Evolutionary conservation across 2,113 vertebrate species (phyloP), one percentile per base, ranked within the genome.

Genomic region (Gymnarchus niloticus): DNA sequence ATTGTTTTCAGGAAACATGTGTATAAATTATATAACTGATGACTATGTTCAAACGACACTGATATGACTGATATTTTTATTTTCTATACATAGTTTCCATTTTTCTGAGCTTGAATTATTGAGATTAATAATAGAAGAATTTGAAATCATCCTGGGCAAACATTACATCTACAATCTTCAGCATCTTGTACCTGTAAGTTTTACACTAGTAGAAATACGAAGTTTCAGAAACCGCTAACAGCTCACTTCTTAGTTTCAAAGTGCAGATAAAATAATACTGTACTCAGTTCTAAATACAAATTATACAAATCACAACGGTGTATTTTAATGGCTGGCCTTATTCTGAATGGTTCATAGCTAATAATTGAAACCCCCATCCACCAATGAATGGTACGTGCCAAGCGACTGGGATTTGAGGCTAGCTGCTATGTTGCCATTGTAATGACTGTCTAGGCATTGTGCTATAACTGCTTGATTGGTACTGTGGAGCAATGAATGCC

Each of bases 401-500:
- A 33, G 83, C 41, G 3, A 9, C 56, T 84, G 33, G 17, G 77
- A 25, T 83, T 37, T 54, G 33, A 87, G 41, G 25, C 12, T 41
- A 76, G 82, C 33, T n/a, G 52, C 54, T 57, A 61, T 77, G 10
- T 56, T 25, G 23, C 10, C 81, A 86, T 73, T 76, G 5, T 46
- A 56, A 46, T 37, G n/a, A 51, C 84, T 85, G 54, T 69, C 83
- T 69, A 84, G 44, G n/a, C 83, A 37, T 41, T 57, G 82, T 69
- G 17, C 12, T 57, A n/a, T 85, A 44, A 81, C 78, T 17, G 44
- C 6, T 56, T 86, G 80, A 51, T 82, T 65, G 48, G 33, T 23
- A 46, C 41, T 76, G 49, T 54, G 78, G 25, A 56, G 56, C 80
- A 73, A 73, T 82, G 41, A 65, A n/a, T 52, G 23, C n/a, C 48